Base-by-base conservation (phyloP, 2,113 vertebrate species). In the Engraulis encrasicolus region DNA sequence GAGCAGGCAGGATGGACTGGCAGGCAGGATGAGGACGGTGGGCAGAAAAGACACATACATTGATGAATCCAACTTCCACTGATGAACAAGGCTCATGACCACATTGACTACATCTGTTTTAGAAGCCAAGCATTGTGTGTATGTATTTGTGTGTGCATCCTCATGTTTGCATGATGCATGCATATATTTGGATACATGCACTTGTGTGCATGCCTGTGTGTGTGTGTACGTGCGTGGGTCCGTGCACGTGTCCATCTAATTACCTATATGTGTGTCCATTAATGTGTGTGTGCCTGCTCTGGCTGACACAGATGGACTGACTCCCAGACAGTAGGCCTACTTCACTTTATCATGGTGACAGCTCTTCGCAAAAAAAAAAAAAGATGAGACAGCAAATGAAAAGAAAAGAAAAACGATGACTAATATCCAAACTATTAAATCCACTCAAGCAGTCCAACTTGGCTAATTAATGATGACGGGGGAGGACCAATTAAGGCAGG, bases 261-360 rank as follows among this genome's bases (percentile, higher is more conserved):
- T n/a, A n/a, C n/a, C n/a, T n/a, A 7, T 81, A 15, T 52, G 50
- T 81, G 12, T 52, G 27, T n/a, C n/a, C n/a, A n/a, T n/a, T n/a
- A n/a, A n/a, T 80, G 79, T 81, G 80, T 38, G 50, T 18, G 34
- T 45, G 37, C n/a, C 14, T 78, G 78, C 20, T 18, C 17, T 74
- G 66, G 34, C 66, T 74, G 66, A 74, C 66, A 74, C 66, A 74
- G 66, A 74, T 74, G 66, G 66, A 74, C 31, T 74, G 66, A 31
- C 66, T 74, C 66, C 66, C 66, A 74, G 66, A 74, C 66, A 74
- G 66, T 15, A 74, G 31, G 11, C 31, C n/a, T n/a, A n/a, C n/a
- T n/a, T n/a, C 31, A 74, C 66, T 74, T 74, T 15, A 74, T 74
- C 66, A 15, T 34, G 17, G 66, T 1, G 66, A 23, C 27, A 74